Percentiles rank a stretch among this genome's conserved stretches.
Evolutionary conservation across 2,888 invertebrate genomes (phyloP).

Genomic region (Linnaemya vulpina): DNA sequence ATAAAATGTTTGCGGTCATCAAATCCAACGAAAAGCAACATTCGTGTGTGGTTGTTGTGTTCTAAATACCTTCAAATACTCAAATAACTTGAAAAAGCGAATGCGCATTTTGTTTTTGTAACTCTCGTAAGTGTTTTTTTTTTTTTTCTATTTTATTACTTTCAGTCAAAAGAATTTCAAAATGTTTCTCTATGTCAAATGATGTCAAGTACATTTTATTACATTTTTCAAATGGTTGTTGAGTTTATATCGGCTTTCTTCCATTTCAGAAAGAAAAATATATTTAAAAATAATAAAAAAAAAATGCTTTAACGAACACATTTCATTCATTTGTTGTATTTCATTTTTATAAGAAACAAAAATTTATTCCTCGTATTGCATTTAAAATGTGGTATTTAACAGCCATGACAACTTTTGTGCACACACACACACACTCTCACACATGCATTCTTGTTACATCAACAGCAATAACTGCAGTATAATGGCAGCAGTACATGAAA

Average conservation of each 20-base stretch:
- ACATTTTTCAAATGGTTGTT: conserved; percentile 50
- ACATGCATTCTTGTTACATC: conserved; percentile 33
- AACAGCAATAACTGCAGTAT: conserved; percentile 15
- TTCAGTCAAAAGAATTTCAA: conserved; percentile 16
- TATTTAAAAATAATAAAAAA: background rate
- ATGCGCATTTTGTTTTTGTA: background rate
- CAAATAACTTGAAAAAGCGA: background rate
- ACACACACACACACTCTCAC: background rate
- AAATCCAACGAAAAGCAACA: conserved; percentile 11
- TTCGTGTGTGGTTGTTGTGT: background rate
- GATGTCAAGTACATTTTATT: conserved; percentile 49
- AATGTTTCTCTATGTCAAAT: conserved; percentile 46
- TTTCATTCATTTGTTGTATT: conserved; percentile 28
- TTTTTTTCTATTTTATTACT: background rate
- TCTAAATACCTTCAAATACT: conserved; percentile 4
- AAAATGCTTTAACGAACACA: conserved; percentile 14
- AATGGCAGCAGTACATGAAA: conserved; percentile 10
- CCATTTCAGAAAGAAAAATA: conserved; percentile 4
- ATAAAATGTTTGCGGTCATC: conserved; percentile 16
- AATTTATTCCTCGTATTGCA: conserved; percentile 30
- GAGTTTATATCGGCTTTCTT: conserved; percentile 30
- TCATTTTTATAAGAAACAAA: conserved; percentile 12
- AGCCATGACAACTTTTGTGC: conserved; percentile 51
- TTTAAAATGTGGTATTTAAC: conserved; percentile 51
- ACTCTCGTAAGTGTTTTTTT: conserved; percentile 19